Conservation (phyloP, 2,888 invertebrate species). For the Selenia dentaria region DNA sequence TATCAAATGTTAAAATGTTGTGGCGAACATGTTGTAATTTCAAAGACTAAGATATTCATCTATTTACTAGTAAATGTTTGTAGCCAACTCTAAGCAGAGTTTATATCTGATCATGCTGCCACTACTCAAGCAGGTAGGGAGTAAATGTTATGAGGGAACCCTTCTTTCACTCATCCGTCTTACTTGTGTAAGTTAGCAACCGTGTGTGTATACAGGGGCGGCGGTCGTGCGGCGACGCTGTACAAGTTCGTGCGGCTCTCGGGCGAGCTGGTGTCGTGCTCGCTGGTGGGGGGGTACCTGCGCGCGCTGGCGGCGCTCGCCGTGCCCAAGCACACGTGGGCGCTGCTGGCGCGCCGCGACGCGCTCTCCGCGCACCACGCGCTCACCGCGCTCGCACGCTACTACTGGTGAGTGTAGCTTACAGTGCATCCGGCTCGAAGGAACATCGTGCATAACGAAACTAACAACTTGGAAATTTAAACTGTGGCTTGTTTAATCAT, state of each 20-base stretch:
- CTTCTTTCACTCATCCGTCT: too few species aligned
- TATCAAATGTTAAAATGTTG: too few species aligned
- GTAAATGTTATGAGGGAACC: too few species aligned
- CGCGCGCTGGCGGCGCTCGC: conserved; percentile 94
- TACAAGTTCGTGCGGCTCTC: conserved; percentile 96
- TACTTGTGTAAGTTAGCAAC: background rate
- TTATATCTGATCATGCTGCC: too few species aligned
- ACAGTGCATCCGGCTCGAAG: conserved; percentile 55
- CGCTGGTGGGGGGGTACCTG: conserved; percentile 94
- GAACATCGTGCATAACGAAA: too few species aligned
- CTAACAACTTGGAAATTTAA: too few species aligned
- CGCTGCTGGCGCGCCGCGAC: conserved; percentile 67
- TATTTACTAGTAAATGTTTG: too few species aligned
- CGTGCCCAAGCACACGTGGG: conserved; percentile 90
- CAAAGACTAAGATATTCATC: too few species aligned
- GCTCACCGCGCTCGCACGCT: conserved; percentile 87
- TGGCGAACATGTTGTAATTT: too few species aligned
- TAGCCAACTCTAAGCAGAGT: too few species aligned
- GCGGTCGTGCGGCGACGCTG: conserved; percentile 89
- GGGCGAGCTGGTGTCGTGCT: conserved; percentile 93
- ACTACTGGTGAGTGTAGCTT: conserved; percentile 83
- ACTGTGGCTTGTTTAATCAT: background rate
- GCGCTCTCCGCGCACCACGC: conserved; percentile 69
- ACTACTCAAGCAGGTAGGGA: too few species aligned
- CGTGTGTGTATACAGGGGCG: conserved; percentile 1